Evolutionary conservation across 2,113 vertebrate species (phyloP), one percentile per base, ranked within the genome.

Genomic region (Rhinichthys klamathensis): DNA sequence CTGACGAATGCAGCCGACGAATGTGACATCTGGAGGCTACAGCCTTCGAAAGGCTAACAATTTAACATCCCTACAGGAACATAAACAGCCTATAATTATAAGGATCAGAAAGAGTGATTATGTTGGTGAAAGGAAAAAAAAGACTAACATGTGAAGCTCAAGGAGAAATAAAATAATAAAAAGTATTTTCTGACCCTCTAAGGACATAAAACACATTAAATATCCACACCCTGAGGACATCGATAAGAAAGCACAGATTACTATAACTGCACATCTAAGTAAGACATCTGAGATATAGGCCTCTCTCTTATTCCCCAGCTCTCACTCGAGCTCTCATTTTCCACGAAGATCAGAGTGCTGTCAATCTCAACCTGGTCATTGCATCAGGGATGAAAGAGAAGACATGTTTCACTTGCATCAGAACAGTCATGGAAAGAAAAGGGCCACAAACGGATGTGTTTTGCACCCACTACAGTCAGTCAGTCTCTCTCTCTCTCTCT

Each of bases 361-460:
- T 85, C 81, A 83, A 70, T 87, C 79, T 78, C 80, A 72, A 77
- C 80, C 54, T 70, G 81, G 77, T 81, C 58, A 46, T 83, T 84
- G 74, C 84, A 58, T 83, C 69, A 83, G 69, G 13, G 82, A 83
- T 58, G 49, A 80, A 78, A 60, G 73, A 65, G 32, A 44, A 51
- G 84, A 16, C 32, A 44, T 84, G 15, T 80, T 85, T 58, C 32
- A 25, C 49, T 58, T 87, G 74, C 82, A 32, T 79, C 75, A 74
- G 54, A 82, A 84, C 82, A 83, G 49, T 77, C 60, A 46, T 41
- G 0, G 61, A 84, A 73, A 80, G 65, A 84, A 84, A 87, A 84
- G 12, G 51, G 38, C 35, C 51, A 79, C 63, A 82, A 46, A 54
- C 80, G 1, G 80, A 32, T 82, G 27, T 49, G 27, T 77, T 56